A percentile compares a stretch with the other conserved stretches of the same genome.
phyloP scores from a whole-genome alignment of 2,888 invertebrate genomes.

The Drosophila engyochracea region DNA sequence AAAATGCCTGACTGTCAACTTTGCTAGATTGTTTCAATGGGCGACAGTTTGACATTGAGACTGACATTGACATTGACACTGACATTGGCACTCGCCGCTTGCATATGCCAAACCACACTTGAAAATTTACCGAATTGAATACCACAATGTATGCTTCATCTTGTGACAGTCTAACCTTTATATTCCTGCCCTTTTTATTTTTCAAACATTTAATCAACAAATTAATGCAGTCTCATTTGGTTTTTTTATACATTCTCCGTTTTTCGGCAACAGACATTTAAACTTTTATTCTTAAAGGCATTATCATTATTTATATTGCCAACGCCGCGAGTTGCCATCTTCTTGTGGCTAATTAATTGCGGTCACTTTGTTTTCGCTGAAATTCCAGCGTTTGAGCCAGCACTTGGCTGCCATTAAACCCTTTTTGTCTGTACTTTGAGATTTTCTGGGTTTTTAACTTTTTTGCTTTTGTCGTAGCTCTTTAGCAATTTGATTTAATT shows the following conservation, averaged over 20 bases:
- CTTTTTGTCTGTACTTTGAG: constrained; percentile 39
- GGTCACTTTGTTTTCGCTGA: constrained; percentile 66
- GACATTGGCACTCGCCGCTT: constrained; percentile 23
- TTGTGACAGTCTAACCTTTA: constrained; percentile 22
- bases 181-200: neutral
- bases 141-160: constrained; percentile 11
- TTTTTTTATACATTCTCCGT: neutral
- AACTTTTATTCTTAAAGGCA: constrained; percentile 7
- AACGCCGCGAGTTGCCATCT: constrained; percentile 43
- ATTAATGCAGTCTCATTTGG: constrained; percentile 28
- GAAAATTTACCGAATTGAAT: constrained; percentile 15
- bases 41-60: constrained; percentile 65
- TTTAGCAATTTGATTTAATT: constrained; percentile 70
- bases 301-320: constrained; percentile 70
- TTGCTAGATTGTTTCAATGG: constrained; percentile 55
- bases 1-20: constrained; percentile 35
- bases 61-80: constrained; percentile 70
- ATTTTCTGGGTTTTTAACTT: constrained; percentile 26
- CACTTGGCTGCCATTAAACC: constrained; percentile 67
- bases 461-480: constrained; percentile 18
- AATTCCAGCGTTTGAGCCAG: constrained; percentile 60
- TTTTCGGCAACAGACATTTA: constrained; percentile 6
- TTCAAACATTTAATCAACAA: constrained; percentile 43
- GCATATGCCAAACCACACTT: constrained; percentile 35
- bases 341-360: constrained; percentile 77